phyloP scores from a whole-genome alignment of 1,140 invertebrate species.

The Drosophila setifemur region DNA sequence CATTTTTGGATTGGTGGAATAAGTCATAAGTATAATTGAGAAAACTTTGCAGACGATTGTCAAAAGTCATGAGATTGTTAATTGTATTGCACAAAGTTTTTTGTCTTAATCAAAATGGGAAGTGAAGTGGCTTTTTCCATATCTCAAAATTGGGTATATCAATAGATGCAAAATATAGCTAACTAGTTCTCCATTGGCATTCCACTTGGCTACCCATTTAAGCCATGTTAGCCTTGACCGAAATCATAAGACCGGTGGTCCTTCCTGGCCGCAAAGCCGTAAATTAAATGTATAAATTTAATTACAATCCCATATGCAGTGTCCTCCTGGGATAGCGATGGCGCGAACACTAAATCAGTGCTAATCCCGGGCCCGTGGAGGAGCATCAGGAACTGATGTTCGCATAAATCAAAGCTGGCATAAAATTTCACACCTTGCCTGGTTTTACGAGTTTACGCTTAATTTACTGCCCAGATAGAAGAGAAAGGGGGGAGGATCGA shows the following conservation, averaged over 20 bases:
- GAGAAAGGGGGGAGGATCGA: neutral
- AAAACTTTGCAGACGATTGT: slow-evolving; percentile 63
- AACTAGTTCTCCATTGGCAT: too few species aligned
- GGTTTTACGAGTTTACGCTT: slow-evolving; percentile 75
- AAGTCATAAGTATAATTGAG: slow-evolving; percentile 40
- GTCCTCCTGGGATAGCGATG: slow-evolving; percentile 14
- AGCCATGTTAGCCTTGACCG: slow-evolving; percentile 21
- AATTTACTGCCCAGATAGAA: slow-evolving; percentile 70
- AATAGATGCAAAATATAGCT: too few species aligned
- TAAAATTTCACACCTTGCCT: slow-evolving; percentile 79
- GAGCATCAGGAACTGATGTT: slow-evolving; percentile 55
- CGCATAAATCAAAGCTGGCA: slow-evolving; percentile 72
- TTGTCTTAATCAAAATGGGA: slow-evolving; percentile 10
- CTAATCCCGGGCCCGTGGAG: slow-evolving; percentile 51
- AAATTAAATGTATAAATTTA: slow-evolving; percentile 56
- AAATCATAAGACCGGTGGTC: slow-evolving; percentile 24
- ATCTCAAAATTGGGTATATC: too few species aligned
- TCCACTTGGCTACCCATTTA: neutral
- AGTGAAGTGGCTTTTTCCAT: neutral
- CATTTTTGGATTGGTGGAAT: neutral
- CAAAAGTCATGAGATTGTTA: slow-evolving; percentile 19
- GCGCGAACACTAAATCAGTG: slow-evolving; percentile 65
- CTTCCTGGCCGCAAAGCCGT: slow-evolving; percentile 24
- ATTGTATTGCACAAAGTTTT: neutral
- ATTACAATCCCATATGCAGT: slow-evolving; percentile 64